These are phyloP conservation scores for Delphinus delphis DNA, from an alignment of 2,113 vertebrate species.

Conservation along the genomic window DNA sequence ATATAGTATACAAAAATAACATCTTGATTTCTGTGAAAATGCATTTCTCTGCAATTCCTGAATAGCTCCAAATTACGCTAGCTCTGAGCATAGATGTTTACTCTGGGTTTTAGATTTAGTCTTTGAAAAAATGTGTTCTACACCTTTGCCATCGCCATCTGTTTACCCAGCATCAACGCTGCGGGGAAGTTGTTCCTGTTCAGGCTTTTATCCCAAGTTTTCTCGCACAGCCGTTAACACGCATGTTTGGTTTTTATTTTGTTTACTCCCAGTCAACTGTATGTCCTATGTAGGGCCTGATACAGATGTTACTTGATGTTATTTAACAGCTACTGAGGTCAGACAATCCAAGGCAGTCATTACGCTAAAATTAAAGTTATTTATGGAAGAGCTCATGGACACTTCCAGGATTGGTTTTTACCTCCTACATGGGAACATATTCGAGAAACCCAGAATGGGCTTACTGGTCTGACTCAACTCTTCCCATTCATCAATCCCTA, in stretches of 20 bases:
- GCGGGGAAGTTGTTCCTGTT: slow-evolving; percentile 81
- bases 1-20: slow-evolving; percentile 99
- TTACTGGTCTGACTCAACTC: slow-evolving; percentile 91
- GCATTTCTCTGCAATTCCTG: slow-evolving; percentile 94
- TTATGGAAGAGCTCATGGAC: slow-evolving; percentile 89
- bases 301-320: slow-evolving; percentile 90
- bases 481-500: slow-evolving; percentile 93
- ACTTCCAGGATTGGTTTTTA: slow-evolving; percentile 91
- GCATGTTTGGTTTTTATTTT: slow-evolving; percentile 86
- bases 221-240: slow-evolving; percentile 80
- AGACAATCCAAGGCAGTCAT: slow-evolving; percentile 94
- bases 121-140: slow-evolving; percentile 85
- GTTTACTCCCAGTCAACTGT: slow-evolving; percentile 89
- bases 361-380: slow-evolving; percentile 90
- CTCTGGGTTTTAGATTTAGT: slow-evolving; percentile 89
- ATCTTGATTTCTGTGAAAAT: slow-evolving; percentile 99
- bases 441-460: slow-evolving; percentile 89
- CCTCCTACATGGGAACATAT: slow-evolving; percentile 90
- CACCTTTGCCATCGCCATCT: slow-evolving; percentile 87
- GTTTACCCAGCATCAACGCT: slow-evolving; percentile 83
- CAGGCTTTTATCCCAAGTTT: slow-evolving; percentile 80
- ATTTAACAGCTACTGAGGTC: slow-evolving; percentile 93
- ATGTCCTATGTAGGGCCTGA: slow-evolving; percentile 91
- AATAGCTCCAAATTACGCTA: slow-evolving; percentile 95
- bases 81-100: slow-evolving; percentile 88